A percentile compares a stretch with the other conserved stretches of the same genome.
These are phyloP conservation scores for Micromesistius poutassou DNA, from an alignment of 2,797 vertebrate genomes.

Conservation along the genomic window DNA sequence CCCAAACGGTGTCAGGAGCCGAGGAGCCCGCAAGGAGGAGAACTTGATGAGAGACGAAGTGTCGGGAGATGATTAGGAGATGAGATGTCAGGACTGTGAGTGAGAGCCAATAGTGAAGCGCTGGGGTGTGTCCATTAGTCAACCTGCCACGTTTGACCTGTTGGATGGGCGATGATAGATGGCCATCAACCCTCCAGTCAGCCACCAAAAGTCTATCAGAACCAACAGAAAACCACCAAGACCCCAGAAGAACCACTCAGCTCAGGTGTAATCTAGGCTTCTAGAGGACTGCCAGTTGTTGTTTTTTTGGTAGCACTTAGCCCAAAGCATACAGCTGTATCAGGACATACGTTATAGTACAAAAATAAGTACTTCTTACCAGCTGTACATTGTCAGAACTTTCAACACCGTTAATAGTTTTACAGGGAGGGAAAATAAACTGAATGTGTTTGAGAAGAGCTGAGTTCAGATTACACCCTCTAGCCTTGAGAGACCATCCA, in stretches of 20 bases:
- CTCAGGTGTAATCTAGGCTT: not conserved
- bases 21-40: conserved; percentile 5
- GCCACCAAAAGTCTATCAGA: conserved; percentile 4
- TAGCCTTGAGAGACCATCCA: not conserved
- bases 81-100: not conserved
- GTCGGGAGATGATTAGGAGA: conserved; percentile 29
- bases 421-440: not conserved
- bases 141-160: not conserved
- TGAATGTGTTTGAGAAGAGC: not conserved
- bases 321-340: not conserved
- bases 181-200: conserved; percentile 32
- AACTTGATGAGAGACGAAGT: conserved; percentile 36
- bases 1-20: conserved; percentile 5
- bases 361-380: not conserved
- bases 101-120: not conserved
- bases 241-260: not conserved
- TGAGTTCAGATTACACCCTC: not conserved
- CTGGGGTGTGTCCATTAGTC: conserved; percentile 22
- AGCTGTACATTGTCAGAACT: not conserved
- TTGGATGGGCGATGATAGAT: conserved; percentile 28
- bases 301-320: conserved; percentile 2
- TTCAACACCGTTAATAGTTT: not conserved
- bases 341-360: not conserved
- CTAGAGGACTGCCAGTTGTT: not conserved
- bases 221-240: not conserved